These are phyloP conservation scores for Leptura quadrifasciata DNA, from an alignment of 2,888 invertebrate species.

Conservation along the genomic window DNA sequence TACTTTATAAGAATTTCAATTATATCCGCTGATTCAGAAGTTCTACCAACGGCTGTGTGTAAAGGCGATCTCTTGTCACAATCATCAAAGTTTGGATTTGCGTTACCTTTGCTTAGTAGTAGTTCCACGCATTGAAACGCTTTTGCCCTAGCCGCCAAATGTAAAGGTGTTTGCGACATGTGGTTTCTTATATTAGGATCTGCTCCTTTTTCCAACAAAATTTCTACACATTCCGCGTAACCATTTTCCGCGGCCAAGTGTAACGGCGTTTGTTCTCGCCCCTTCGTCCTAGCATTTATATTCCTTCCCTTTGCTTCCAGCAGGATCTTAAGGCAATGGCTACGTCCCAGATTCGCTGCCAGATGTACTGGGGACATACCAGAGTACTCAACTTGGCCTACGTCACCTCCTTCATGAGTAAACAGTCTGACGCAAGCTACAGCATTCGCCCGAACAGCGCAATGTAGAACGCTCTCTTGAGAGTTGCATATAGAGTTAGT, in stretches of 20 bases:
- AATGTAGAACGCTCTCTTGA: conserved; percentile 87
- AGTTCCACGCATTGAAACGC: conserved; percentile 87
- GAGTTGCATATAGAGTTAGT: conserved; percentile 78
- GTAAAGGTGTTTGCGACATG: conserved; percentile 89
- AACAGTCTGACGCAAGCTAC: conserved; percentile 85
- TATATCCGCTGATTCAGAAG: conserved; percentile 86
- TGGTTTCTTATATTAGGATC: conserved; percentile 84
- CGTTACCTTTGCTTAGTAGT: conserved; percentile 78
- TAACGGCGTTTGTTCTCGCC: conserved; percentile 85
- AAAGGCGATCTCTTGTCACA: conserved; percentile 87
- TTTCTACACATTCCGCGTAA: conserved; percentile 85
- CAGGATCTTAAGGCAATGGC: conserved; percentile 83
- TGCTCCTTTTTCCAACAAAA: conserved; percentile 84
- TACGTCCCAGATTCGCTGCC: conserved; percentile 86
- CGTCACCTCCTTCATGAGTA: conserved; percentile 83
- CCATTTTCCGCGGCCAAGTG: conserved; percentile 93
- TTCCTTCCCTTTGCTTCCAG: conserved; percentile 83
- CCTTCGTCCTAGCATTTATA: conserved; percentile 82
- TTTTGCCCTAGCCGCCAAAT: conserved; percentile 87
- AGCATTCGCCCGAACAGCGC: conserved; percentile 89
- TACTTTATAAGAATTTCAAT: conserved; percentile 86
- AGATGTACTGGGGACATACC: conserved; percentile 89
- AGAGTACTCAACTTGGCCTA: conserved; percentile 85
- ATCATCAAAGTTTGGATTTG: conserved; percentile 87
- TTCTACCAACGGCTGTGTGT: conserved; percentile 89